Evolutionary conservation across 2,797 vertebrate species (phyloP).

Genomic region (Streptopelia turtur): DNA sequence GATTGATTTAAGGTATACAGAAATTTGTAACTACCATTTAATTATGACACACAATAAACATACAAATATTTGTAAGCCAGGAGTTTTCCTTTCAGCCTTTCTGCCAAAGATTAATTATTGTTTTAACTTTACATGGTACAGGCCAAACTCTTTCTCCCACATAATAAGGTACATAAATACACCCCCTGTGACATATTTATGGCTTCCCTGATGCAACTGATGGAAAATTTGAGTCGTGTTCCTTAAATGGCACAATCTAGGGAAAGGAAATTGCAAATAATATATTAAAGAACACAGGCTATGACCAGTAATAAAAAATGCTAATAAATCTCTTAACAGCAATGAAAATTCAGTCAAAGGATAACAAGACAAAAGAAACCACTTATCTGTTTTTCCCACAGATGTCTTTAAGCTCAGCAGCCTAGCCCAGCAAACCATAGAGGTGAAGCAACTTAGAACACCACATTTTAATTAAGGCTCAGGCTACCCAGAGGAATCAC

Average conservation of each 20-base stretch:
- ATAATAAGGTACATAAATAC: slow-evolving; percentile 24
- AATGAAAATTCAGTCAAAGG: slow-evolving; percentile 24
- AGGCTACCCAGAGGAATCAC: background rate
- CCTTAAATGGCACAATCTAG: slow-evolving; percentile 28
- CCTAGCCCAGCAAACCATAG: background rate
- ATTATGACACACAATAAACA: slow-evolving; percentile 1
- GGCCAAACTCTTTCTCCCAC: background rate
- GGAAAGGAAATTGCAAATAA: slow-evolving; percentile 66
- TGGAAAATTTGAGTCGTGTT: slow-evolving; percentile 49
- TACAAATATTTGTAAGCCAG: background rate
- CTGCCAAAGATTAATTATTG: slow-evolving; percentile 48
- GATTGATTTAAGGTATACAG: background rate
- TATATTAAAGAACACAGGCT: slow-evolving; percentile 52
- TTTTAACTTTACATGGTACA: slow-evolving; percentile 30
- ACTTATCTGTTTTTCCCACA: slow-evolving; percentile 18
- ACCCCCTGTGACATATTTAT: slow-evolving; percentile 37
- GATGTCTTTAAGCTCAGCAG: background rate
- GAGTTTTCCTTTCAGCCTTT: slow-evolving; percentile 16
- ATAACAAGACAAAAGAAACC: background rate
- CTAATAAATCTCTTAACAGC: slow-evolving; percentile 59
- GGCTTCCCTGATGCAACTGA: slow-evolving; percentile 41
- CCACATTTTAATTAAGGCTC: background rate
- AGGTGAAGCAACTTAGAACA: background rate
- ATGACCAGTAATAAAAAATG: slow-evolving; percentile 45
- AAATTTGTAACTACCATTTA: background rate